Base-by-base conservation (phyloP, 2,888 invertebrate species). In the Caenorhabditis sinica region DNA sequence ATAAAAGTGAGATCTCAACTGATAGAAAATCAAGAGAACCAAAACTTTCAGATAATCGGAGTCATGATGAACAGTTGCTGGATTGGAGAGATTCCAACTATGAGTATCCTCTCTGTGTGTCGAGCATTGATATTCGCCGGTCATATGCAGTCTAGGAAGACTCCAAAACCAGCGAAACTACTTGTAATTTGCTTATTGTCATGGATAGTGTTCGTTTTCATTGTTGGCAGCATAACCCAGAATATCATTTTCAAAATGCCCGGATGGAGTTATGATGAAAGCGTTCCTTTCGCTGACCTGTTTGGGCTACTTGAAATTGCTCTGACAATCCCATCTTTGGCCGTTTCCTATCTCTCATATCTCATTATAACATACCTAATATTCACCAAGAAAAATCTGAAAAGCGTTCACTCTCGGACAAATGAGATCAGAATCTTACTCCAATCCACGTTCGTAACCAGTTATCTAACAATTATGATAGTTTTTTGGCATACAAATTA, bases 361-460 rank as follows among this genome's bases (percentile, higher is more conserved):
- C 8, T 82, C 2, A 25, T 63, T 13, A 69, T 82, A 4, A 69
- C 20, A 25, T 17, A 30, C 15, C 23, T 63, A n/a, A 63, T 82
- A 13, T 49, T 36, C 30, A 56, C 40, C 13, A 23, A 68, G 40
- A 36, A 68, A 51, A 68, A 36, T 33, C 23, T 11, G 6, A 51
- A 30, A 33, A 56, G 71, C 40, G 13, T 13, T 23, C 20, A n/a
- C 4, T 9, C 20, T 15, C 36, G 66, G 33, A 58, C 33, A 20
- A 58, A 49, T 30, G 73, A 81, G 51, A 20, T 81, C 1, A 25
- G 68, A 13, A 61, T 83, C 11, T 28, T 83, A 33, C 43, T 72
- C 33, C 82, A 83, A 45, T 76, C 56, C 28, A 77, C 83, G 0
- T 73, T 83, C 25, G 20, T 66, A 0, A 77, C 83, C 8, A 23